Conservation (phyloP, 2,797 vertebrate genomes). For the Loriculus beryllinus region DNA sequence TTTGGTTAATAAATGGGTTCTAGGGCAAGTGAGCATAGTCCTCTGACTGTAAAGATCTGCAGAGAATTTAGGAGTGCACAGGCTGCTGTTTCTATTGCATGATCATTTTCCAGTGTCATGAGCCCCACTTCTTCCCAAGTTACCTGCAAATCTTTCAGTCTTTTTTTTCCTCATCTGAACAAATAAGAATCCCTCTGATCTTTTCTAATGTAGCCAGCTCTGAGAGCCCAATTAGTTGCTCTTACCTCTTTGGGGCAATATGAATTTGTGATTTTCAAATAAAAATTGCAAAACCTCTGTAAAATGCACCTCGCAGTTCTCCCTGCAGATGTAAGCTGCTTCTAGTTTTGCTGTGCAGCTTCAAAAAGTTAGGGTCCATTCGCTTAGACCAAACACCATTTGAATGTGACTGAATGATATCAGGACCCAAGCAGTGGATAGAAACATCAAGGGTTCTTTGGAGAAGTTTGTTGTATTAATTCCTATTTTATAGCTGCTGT, state of each 20-base stretch:
- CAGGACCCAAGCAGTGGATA: not conserved
- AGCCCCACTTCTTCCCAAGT: not conserved
- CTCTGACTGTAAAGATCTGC: not conserved
- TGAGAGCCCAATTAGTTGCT: not conserved
- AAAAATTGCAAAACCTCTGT: not conserved
- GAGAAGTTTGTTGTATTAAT: not conserved
- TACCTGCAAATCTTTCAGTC: not conserved
- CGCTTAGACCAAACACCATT: not conserved
- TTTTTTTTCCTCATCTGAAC: not conserved
- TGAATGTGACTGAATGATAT: not conserved
- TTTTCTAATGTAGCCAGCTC: not conserved
- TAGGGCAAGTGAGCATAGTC: not conserved
- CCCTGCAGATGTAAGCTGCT: not conserved
- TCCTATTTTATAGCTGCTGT: not conserved
- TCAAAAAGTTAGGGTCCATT: not conserved
- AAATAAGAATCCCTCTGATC: not conserved
- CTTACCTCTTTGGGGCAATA: not conserved
- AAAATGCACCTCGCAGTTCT: not conserved
- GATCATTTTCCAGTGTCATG: not conserved
- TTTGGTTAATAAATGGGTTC: not conserved
- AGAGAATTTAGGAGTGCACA: not conserved
- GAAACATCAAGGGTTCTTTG: not conserved
- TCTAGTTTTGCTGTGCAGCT: not conserved
- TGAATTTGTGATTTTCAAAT: not conserved
- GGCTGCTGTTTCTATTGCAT: not conserved